These are phyloP conservation scores for Thomomys bottae DNA, from an alignment of 2,113 vertebrate genomes.

Conservation along the genomic window DNA sequence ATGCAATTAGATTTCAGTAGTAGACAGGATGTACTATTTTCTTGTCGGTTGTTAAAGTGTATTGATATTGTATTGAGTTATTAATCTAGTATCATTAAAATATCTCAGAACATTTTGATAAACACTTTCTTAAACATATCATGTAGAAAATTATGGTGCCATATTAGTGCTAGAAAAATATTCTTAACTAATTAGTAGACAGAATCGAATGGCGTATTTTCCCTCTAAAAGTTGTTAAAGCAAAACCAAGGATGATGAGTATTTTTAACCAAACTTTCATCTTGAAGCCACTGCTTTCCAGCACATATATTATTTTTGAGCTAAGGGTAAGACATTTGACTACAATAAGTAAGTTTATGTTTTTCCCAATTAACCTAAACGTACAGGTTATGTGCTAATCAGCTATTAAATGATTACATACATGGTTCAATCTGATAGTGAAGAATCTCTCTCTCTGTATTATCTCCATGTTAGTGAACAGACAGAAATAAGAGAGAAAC, in stretches of 20 bases:
- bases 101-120: neutral
- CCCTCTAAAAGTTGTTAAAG: neutral
- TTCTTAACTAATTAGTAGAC: neutral
- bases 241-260: neutral
- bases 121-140: neutral
- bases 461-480: constrained; percentile 6
- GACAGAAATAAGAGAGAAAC: neutral
- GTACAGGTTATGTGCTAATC: neutral
- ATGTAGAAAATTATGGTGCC: neutral
- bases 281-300: constrained; percentile 44
- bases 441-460: neutral
- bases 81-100: neutral
- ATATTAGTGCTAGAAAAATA: neutral
- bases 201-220: neutral
- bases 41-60: neutral
- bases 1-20: neutral
- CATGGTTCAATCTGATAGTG: constrained; percentile 64
- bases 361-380: constrained; percentile 58
- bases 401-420: constrained; percentile 12
- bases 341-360: constrained; percentile 7
- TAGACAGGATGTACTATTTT: neutral
- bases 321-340: neutral
- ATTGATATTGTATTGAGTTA: neutral
- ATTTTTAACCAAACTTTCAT: constrained; percentile 39
- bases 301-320: constrained; percentile 18